phyloP scores from a whole-genome alignment of 2,888 invertebrate species.

The Rosalia funebris region DNA sequence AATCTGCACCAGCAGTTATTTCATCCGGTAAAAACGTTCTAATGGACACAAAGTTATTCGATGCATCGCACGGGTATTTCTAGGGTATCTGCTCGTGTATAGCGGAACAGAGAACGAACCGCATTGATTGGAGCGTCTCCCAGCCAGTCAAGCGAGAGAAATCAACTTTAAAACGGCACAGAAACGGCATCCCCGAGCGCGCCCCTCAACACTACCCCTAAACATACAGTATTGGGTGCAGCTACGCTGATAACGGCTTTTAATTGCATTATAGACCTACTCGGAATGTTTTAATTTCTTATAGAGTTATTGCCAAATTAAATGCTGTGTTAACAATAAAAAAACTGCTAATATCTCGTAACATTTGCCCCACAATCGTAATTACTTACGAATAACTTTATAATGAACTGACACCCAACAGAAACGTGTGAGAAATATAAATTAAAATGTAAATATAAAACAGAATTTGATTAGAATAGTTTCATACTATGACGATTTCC shows the following conservation, averaged over 20 bases:
- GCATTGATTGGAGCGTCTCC: conserved; percentile 65
- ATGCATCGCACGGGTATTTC: conserved; percentile 34
- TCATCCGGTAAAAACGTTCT: conserved; percentile 14
- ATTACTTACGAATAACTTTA: no score
- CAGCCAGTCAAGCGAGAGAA: conserved; percentile 65
- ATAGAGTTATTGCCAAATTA: no score
- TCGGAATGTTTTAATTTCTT: background rate
- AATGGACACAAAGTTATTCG: conserved; percentile 40
- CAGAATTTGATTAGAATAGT: no score
- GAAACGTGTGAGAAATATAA: no score
- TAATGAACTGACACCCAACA: no score
- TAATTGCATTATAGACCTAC: conserved; percentile 39
- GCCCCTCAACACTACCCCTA: conserved; percentile 31
- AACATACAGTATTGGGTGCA: conserved; percentile 32
- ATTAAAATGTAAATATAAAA: no score
- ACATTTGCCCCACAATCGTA: no score
- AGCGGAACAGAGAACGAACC: conserved; percentile 53
- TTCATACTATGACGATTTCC: no score
- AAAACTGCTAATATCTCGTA: no score
- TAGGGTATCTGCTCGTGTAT: conserved; percentile 32
- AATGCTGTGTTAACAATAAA: no score
- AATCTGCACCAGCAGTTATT: background rate
- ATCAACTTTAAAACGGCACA: conserved; percentile 63
- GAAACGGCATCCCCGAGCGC: conserved; percentile 41
- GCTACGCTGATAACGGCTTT: conserved; percentile 43